Evolutionary conservation across 2,113 vertebrate genomes (phyloP).

Genomic region (Axis porcinus): DNA sequence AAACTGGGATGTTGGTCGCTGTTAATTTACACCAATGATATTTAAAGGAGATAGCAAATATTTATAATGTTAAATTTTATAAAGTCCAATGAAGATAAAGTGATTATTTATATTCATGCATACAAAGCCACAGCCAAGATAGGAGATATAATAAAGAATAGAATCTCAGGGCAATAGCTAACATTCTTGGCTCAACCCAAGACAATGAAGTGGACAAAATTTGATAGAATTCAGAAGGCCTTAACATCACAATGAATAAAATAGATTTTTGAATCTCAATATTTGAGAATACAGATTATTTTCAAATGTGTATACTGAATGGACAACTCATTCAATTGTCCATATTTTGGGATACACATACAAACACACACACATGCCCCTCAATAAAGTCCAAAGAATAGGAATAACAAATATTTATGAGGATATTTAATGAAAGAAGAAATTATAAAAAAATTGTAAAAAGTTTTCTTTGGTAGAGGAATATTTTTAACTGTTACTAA

Average conservation of each 20-base stretch:
- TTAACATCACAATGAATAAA: not conserved
- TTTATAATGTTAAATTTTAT: not conserved
- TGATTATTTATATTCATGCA: not conserved
- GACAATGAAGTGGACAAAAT: not conserved
- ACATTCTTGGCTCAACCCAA: not conserved
- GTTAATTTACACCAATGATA: not conserved
- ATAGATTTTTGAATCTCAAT: not conserved
- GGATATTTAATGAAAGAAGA: not conserved
- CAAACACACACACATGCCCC: not conserved
- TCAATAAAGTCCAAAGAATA: not conserved
- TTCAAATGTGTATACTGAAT: not conserved
- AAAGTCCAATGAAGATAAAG: not conserved
- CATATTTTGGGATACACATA: not conserved
- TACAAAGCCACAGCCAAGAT: not conserved
- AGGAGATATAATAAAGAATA: not conserved
- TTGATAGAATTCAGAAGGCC: not conserved
- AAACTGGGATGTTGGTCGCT: not conserved
- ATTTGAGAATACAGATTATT: conserved; percentile 25
- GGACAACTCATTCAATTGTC: not conserved
- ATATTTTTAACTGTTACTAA: not conserved
- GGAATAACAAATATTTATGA: not conserved
- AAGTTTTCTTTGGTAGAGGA: not conserved
- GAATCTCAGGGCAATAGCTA: not conserved
- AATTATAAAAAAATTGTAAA: not conserved
- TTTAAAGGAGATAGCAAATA: not conserved